Percentiles rank a stretch among this genome's conserved stretches.
phyloP scores from a whole-genome alignment of 2,888 invertebrate genomes.

The Sericinus montela region DNA sequence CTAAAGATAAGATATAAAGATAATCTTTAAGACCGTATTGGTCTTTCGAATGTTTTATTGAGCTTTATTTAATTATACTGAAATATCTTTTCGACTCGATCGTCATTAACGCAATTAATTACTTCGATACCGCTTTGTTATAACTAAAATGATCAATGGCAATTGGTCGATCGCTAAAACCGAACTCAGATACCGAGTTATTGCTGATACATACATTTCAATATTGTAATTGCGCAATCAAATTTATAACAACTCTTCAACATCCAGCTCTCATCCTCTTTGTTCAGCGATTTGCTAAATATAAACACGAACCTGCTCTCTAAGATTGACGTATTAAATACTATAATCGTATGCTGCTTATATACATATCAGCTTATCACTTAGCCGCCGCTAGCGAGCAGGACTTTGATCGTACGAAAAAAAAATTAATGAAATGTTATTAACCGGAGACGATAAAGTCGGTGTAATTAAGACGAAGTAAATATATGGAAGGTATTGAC shows the following conservation, averaged over 20 bases:
- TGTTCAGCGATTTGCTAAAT: not conserved
- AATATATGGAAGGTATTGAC: slow-evolving; percentile 73
- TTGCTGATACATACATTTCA: slow-evolving; percentile 19
- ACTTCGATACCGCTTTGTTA: slow-evolving; percentile 18
- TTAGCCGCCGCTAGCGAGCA: slow-evolving; percentile 31
- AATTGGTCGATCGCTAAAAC: slow-evolving; percentile 6
- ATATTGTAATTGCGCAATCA: slow-evolving; percentile 32
- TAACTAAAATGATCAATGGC: slow-evolving; percentile 17
- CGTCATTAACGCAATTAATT: slow-evolving; percentile 12
- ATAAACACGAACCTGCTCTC: not conserved
- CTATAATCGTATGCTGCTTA: not conserved
- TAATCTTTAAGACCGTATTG: slow-evolving; percentile 17
- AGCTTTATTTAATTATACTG: slow-evolving; percentile 12
- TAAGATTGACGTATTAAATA: not conserved
- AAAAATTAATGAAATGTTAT: slow-evolving; percentile 59
- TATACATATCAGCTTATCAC: not conserved
- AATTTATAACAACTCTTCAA: slow-evolving; percentile 33
- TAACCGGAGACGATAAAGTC: slow-evolving; percentile 61
- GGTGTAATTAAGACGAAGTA: slow-evolving; percentile 72
- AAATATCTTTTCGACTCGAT: slow-evolving; percentile 5
- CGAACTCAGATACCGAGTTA: slow-evolving; percentile 17
- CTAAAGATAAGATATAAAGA: slow-evolving; percentile 16
- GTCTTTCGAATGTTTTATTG: slow-evolving; percentile 18
- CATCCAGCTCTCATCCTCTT: slow-evolving; percentile 5
- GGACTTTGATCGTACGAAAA: slow-evolving; percentile 54